These are phyloP conservation scores for Callimico goeldii DNA, from an alignment of 2,797 vertebrate species.

Conservation along the genomic window DNA sequence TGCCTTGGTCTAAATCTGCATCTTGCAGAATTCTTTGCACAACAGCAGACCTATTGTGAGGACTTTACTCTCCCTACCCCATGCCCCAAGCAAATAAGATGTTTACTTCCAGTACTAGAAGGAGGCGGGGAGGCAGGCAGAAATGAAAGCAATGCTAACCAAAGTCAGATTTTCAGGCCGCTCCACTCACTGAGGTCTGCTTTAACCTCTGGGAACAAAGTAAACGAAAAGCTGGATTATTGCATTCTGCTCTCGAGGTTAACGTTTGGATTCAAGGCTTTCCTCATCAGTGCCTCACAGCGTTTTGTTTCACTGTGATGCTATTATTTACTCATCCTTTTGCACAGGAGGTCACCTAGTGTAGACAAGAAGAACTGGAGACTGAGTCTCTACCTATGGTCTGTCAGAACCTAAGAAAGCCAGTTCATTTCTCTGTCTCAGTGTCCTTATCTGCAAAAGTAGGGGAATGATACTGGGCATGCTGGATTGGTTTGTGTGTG, in stretches of 20 bases:
- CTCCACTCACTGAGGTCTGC: neutral
- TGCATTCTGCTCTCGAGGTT: neutral
- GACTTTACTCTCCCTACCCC: neutral
- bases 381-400: neutral
- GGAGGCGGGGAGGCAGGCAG: neutral
- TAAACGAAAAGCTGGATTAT: neutral
- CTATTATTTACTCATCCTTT: neutral
- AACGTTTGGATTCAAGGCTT: neutral
- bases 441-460: neutral
- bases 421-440: neutral
- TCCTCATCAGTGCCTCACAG: neutral
- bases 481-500: neutral
- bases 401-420: neutral
- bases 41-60: neutral
- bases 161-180: neutral
- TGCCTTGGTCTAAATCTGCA: neutral
- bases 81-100: neutral
- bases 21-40: neutral
- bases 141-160: conserved; percentile 12
- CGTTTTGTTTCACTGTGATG: neutral
- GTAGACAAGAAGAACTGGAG: neutral
- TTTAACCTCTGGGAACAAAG: neutral
- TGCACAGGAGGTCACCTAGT: neutral
- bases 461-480: neutral
- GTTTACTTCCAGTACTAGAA: neutral